These are phyloP conservation scores for Protonibea diacanthus DNA, from an alignment of 2,797 vertebrate species.

Conservation along the genomic window DNA sequence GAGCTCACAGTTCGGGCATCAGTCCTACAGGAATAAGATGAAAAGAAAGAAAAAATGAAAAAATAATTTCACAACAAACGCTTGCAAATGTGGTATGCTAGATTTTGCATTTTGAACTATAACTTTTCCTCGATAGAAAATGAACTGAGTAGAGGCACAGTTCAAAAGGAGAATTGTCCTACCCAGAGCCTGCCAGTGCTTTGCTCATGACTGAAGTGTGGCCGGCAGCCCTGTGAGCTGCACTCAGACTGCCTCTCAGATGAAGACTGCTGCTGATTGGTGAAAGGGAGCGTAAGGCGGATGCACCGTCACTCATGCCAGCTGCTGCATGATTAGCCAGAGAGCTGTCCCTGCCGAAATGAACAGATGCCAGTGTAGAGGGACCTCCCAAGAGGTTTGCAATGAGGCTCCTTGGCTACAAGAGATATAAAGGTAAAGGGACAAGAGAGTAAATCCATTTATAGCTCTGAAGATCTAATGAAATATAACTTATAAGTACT, in stretches of 20 bases:
- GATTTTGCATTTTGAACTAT: not conserved
- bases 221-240: conserved; percentile 69
- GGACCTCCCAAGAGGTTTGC: conserved; percentile 92
- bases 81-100: not conserved
- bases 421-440: conserved; percentile 22
- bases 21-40: conserved; percentile 78
- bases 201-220: conserved; percentile 74
- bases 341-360: conserved; percentile 88
- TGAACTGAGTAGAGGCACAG: not conserved
- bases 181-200: conserved; percentile 92
- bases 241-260: conserved; percentile 82
- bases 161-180: conserved; percentile 37
- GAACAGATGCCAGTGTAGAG: conserved; percentile 87
- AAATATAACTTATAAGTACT: not conserved
- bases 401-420: conserved; percentile 95
- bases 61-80: not conserved
- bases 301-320: conserved; percentile 86
- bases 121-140: not conserved
- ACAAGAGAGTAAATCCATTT: not conserved
- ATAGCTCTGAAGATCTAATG: not conserved
- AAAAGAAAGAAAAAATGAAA: too few relatives aligned
- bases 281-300: conserved; percentile 94
- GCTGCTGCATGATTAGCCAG: conserved; percentile 86
- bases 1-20: conserved; percentile 94
- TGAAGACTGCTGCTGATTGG: conserved; percentile 90